phyloP scores from a whole-genome alignment of 2,888 invertebrate species.

The Andrena trimmerana region DNA sequence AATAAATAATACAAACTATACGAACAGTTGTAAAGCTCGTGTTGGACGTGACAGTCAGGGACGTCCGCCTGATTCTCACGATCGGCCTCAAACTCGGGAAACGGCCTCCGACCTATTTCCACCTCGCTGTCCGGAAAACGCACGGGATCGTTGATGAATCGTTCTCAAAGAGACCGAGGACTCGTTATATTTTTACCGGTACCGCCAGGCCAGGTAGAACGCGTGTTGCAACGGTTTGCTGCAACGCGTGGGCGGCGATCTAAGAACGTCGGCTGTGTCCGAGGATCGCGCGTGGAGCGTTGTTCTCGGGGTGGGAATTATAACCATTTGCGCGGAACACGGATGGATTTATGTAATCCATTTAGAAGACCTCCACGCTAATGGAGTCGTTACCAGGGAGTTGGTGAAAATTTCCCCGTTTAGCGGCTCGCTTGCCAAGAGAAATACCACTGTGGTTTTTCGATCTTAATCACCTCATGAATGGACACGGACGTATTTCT shows the following conservation, averaged over 20 bases:
- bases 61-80: too few species aligned
- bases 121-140: conserved; percentile 43
- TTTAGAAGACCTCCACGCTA: background rate
- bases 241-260: conserved; percentile 66
- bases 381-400: background rate
- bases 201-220: conserved; percentile 62
- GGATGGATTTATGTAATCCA: conserved; percentile 28
- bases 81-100: background rate
- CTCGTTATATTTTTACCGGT: conserved; percentile 72
- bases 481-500: conserved; percentile 29
- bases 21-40: too few species aligned
- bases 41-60: too few species aligned
- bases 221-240: conserved; percentile 73
- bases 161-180: conserved; percentile 47
- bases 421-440: conserved; percentile 5
- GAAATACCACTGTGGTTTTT: background rate
- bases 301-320: conserved; percentile 44
- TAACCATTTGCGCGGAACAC: conserved; percentile 39
- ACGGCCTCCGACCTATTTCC: conserved; percentile 26
- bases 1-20: too few species aligned
- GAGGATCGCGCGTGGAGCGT: conserved; percentile 38
- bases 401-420: background rate
- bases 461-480: background rate
- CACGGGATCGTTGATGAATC: conserved; percentile 42
- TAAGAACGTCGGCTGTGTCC: conserved; percentile 61